Conservation (phyloP, 2,888 invertebrate species). For the Apoda limacodes region DNA sequence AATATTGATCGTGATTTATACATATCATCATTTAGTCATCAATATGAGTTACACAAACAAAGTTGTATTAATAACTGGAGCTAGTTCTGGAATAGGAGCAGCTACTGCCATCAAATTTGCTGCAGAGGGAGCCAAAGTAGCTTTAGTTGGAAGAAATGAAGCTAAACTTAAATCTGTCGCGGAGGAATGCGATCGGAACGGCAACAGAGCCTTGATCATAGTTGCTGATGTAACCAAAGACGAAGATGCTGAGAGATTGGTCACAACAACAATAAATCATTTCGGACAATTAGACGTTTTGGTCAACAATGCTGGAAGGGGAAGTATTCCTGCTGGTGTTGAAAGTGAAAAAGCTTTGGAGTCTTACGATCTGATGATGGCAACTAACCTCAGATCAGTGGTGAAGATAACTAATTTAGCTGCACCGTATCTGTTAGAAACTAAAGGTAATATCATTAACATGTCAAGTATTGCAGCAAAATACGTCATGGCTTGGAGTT, state of each 20-base stretch:
- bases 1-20: too few relatives aligned
- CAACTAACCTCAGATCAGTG: slow-evolving; percentile 34
- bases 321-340: slow-evolving; percentile 26
- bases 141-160: slow-evolving; percentile 32
- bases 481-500: slow-evolving; percentile 26
- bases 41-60: slow-evolving; percentile 30
- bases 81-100: slow-evolving; percentile 40
- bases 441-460: slow-evolving; percentile 37
- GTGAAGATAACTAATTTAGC: slow-evolving; percentile 30
- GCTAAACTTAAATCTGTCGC: slow-evolving; percentile 25
- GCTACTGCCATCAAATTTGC: slow-evolving; percentile 31
- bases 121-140: slow-evolving; percentile 27
- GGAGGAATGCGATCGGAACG: slow-evolving; percentile 24
- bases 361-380: slow-evolving; percentile 33
- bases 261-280: slow-evolving; percentile 29
- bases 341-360: slow-evolving; percentile 31
- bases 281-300: slow-evolving; percentile 34
- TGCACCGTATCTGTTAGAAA: slow-evolving; percentile 31
- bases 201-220: slow-evolving; percentile 23
- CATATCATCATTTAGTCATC: too few relatives aligned
- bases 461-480: slow-evolving; percentile 30
- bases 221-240: slow-evolving; percentile 26
- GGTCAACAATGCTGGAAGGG: slow-evolving; percentile 33
- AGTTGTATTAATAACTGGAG: slow-evolving; percentile 38
- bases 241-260: slow-evolving; percentile 29